phyloP scores from a whole-genome alignment of 2,113 vertebrate species.

The Rostratula benghalensis region DNA sequence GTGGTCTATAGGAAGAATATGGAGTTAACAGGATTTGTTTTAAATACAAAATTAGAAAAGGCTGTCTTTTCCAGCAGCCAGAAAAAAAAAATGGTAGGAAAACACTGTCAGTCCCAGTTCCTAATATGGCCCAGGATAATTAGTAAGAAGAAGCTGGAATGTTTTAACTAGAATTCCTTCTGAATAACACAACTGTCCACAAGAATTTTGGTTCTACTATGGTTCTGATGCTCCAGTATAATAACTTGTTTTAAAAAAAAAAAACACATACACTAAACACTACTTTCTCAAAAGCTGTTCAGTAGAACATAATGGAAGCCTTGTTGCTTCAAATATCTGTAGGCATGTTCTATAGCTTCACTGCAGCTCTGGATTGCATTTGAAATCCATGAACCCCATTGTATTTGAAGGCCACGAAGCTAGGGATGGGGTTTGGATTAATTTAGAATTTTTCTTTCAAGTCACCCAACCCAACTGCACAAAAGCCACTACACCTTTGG shows the following conservation, averaged over 20 bases:
- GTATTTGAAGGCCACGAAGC: background rate
- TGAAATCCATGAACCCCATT: background rate
- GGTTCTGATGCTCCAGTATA: background rate
- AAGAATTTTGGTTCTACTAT: background rate
- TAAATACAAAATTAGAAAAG: background rate
- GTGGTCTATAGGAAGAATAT: background rate
- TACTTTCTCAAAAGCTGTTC: background rate
- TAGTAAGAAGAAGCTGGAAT: background rate
- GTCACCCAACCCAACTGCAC: background rate
- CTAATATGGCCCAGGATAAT: background rate
- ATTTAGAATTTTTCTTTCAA: background rate
- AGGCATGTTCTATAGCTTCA: background rate
- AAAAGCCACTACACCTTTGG: background rate
- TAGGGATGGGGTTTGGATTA: background rate
- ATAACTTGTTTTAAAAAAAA: background rate
- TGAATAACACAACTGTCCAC: background rate
- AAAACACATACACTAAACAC: background rate
- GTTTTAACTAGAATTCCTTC: conserved; percentile 11
- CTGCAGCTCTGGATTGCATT: background rate
- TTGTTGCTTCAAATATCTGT: background rate
- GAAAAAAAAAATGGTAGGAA: conserved; percentile 3
- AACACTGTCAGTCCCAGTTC: background rate
- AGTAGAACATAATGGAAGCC: background rate
- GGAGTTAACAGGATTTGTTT: background rate
- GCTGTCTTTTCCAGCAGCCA: background rate